These are phyloP conservation scores for Pipa parva DNA, from an alignment of 2,113 vertebrate genomes.

Conservation along the genomic window DNA sequence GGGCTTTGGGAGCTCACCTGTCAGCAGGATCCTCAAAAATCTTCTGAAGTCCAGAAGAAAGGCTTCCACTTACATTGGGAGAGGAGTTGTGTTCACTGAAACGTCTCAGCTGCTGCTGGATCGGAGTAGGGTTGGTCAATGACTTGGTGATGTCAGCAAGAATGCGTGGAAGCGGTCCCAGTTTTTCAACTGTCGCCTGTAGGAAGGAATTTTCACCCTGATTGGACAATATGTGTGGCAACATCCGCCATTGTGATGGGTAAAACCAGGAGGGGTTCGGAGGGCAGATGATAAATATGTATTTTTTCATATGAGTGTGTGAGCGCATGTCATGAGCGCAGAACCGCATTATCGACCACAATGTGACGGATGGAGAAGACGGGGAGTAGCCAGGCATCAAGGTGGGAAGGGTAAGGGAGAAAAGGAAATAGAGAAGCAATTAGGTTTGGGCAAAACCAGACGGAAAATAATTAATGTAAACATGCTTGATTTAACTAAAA, in stretches of 20 bases:
- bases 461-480: constrained; percentile 66
- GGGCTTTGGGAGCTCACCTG: constrained; percentile 78
- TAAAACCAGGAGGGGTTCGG: constrained; percentile 57
- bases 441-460: constrained; percentile 64
- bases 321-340: constrained; percentile 68
- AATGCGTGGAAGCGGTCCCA: constrained; percentile 91
- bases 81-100: constrained; percentile 80
- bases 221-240: constrained; percentile 72
- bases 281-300: constrained; percentile 61
- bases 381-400: constrained; percentile 44
- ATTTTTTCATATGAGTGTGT: constrained; percentile 44
- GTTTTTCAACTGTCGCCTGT: constrained; percentile 92
- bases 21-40: constrained; percentile 87
- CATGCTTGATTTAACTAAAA: constrained; percentile 78
- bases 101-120: constrained; percentile 77
- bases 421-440: constrained; percentile 77
- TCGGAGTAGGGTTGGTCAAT: constrained; percentile 75
- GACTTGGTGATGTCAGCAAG: constrained; percentile 86
- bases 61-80: constrained; percentile 82
- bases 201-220: constrained; percentile 99
- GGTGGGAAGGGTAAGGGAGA: constrained; percentile 58
- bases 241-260: constrained; percentile 59
- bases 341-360: constrained; percentile 75
- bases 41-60: constrained; percentile 89
- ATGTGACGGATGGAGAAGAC: constrained; percentile 73